phyloP scores from a whole-genome alignment of 2,113 vertebrate species.

The Taxidea taxus region DNA sequence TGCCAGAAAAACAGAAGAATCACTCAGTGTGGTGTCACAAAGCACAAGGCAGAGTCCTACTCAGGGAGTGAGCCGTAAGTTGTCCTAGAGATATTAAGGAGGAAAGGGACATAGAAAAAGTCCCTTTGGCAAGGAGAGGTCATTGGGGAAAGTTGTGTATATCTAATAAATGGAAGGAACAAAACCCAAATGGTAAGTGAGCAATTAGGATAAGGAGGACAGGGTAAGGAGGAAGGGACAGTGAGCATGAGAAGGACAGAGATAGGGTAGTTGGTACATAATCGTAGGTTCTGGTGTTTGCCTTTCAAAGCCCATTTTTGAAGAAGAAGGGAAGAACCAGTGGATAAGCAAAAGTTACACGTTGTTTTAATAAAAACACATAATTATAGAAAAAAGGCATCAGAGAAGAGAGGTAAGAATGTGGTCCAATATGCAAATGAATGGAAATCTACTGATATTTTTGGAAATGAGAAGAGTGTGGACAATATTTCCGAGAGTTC shows the following conservation, averaged over 20 bases:
- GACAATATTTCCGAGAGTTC: neutral
- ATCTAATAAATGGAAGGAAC: neutral
- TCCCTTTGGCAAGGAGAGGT: neutral
- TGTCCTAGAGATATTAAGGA: neutral
- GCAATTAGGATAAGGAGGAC: neutral
- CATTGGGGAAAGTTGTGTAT: neutral
- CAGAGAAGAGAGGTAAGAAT: neutral
- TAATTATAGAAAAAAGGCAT: neutral
- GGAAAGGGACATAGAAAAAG: neutral
- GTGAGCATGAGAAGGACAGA: neutral
- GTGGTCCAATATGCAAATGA: neutral
- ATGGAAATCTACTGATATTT: conserved; percentile 39
- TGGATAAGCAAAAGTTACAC: neutral
- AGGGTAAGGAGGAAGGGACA: neutral
- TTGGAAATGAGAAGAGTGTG: neutral
- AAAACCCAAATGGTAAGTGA: neutral
- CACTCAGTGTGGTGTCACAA: neutral
- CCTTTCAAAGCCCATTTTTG: neutral
- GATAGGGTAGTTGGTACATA: neutral
- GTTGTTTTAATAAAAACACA: neutral
- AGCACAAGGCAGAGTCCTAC: neutral
- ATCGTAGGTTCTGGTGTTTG: neutral
- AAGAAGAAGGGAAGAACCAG: neutral
- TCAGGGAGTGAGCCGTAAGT: neutral
- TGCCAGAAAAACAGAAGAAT: neutral